Evolutionary conservation across 2,888 invertebrate species (phyloP).

Genomic region (Papilio gigon): DNA sequence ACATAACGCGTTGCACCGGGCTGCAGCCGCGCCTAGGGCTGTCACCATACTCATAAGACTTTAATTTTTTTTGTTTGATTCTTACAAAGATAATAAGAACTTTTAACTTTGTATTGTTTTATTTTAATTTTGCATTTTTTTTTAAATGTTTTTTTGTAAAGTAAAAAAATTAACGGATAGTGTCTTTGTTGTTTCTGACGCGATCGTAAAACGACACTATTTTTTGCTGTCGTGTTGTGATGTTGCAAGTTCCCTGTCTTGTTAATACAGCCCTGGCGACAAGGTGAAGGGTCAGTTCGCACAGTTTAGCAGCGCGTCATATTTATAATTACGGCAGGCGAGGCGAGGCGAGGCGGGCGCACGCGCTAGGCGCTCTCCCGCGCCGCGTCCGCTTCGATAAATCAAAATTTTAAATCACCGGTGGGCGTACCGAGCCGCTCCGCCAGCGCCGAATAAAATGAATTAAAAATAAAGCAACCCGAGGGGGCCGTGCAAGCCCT

Average conservation of each 20-base stretch:
- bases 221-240: no score
- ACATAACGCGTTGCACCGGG: conserved; percentile 39
- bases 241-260: no score
- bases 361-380: conserved; percentile 62
- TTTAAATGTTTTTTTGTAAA: no score
- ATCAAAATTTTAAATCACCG: conserved; percentile 83
- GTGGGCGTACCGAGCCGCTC: conserved; percentile 76
- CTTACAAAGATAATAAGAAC: no score
- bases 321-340: conserved; percentile 75
- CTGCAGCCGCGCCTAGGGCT: conserved; percentile 32
- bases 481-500: conserved; percentile 75
- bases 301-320: conserved; percentile 82
- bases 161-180: no score
- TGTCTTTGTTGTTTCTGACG: not conserved
- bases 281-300: conserved; percentile 74
- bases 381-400: conserved; percentile 74
- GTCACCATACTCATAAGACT: not conserved
- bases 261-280: conserved; percentile 49
- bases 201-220: no score
- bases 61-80: no score
- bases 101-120: no score
- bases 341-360: conserved; percentile 43
- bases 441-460: conserved; percentile 80
- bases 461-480: conserved; percentile 80
- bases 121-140: not conserved